These are phyloP conservation scores for Schizotus pectinicornis DNA, from an alignment of 2,888 invertebrate species.

Conservation along the genomic window DNA sequence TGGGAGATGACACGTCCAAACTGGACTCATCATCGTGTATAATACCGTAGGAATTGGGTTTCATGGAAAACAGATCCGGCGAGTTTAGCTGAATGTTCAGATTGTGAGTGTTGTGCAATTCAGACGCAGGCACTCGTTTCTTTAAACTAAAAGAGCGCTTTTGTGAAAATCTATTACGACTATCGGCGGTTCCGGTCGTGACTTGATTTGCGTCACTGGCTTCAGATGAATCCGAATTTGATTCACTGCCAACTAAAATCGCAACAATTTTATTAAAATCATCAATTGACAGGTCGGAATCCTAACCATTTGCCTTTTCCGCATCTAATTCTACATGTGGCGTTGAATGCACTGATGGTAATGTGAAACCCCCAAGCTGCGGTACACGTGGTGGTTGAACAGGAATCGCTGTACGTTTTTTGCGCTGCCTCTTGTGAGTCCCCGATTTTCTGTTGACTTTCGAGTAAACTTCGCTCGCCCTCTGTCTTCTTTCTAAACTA, in stretches of 20 bases:
- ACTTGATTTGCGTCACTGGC: constrained; percentile 54
- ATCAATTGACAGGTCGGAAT: background rate
- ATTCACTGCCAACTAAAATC: constrained; percentile 51
- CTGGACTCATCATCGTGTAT: constrained; percentile 71
- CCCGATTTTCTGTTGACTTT: constrained; percentile 72
- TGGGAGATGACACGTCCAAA: constrained; percentile 69
- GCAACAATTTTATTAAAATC: constrained; percentile 3
- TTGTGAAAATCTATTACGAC: constrained; percentile 53
- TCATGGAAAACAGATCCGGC: constrained; percentile 54
- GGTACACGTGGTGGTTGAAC: constrained; percentile 78
- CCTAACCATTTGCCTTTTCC: constrained; percentile 51
- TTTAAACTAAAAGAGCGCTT: constrained; percentile 59
- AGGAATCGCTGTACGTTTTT: constrained; percentile 79
- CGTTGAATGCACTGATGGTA: constrained; percentile 53
- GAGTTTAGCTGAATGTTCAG: constrained; percentile 56
- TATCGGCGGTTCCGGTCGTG: constrained; percentile 46
- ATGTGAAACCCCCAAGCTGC: constrained; percentile 48
- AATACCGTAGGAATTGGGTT: constrained; percentile 59
- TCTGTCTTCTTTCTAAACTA: constrained; percentile 66
- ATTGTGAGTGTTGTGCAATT: constrained; percentile 63
- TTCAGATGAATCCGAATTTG: constrained; percentile 57
- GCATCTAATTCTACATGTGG: constrained; percentile 49
- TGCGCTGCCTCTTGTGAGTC: constrained; percentile 74
- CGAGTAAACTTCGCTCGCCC: constrained; percentile 66
- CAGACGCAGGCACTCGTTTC: constrained; percentile 60